Conservation (phyloP, 2,888 invertebrate species). For the Anthrax anthrax region DNA sequence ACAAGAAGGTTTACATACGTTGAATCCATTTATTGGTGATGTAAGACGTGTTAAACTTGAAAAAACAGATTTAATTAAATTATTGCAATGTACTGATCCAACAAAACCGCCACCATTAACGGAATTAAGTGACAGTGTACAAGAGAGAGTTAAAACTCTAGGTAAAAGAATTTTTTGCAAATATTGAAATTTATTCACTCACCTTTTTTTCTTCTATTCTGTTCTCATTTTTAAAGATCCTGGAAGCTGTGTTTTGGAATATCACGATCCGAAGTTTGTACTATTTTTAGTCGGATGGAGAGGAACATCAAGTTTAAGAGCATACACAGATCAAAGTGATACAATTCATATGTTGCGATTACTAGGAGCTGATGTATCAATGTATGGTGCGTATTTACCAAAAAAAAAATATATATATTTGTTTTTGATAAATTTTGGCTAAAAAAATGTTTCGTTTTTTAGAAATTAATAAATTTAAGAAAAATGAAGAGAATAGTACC, state of each 20-base stretch:
- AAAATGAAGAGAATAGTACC: constrained; percentile 32
- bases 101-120: constrained; percentile 61
- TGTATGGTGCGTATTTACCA: constrained; percentile 50
- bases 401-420: background rate
- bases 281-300: constrained; percentile 81
- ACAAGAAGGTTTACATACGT: constrained; percentile 74
- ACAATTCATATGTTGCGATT: constrained; percentile 76
- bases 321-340: constrained; percentile 74
- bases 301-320: constrained; percentile 71
- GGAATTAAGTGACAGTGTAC: constrained; percentile 49
- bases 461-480: constrained; percentile 46
- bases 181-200: background rate
- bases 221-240: constrained; percentile 34
- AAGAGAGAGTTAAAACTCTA: constrained; percentile 50
- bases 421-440: background rate
- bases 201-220: too few species aligned
- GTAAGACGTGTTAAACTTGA: constrained; percentile 53
- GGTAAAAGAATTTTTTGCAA: constrained; percentile 35
- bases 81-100: constrained; percentile 68
- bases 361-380: constrained; percentile 70
- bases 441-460: background rate
- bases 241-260: constrained; percentile 67
- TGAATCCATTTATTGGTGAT: constrained; percentile 53
- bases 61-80: constrained; percentile 59
- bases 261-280: constrained; percentile 38